Conservation (phyloP, 2,888 invertebrate species). For the Acrocera orbiculus region DNA sequence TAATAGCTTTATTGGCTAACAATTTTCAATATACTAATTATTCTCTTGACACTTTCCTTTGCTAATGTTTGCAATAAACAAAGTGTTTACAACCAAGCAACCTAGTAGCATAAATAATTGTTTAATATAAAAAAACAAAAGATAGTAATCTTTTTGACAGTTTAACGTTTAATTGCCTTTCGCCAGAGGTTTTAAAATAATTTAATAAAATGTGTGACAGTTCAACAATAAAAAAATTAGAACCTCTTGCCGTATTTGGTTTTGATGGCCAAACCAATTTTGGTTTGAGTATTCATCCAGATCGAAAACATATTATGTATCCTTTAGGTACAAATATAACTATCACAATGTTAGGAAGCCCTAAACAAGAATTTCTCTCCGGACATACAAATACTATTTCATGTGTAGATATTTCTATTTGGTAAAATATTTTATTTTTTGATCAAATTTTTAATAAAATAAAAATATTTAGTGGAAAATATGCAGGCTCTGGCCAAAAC, state of each 20-base stretch:
- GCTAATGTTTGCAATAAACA: too few relatives aligned
- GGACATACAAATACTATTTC: constrained; percentile 69
- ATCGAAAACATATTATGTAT: constrained; percentile 50
- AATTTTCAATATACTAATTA: too few relatives aligned
- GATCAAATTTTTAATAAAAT: background rate
- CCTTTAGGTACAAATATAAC: constrained; percentile 65
- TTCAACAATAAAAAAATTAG: constrained; percentile 35
- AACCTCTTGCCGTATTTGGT: constrained; percentile 54
- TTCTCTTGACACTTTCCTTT: too few relatives aligned
- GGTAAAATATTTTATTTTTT: constrained; percentile 14
- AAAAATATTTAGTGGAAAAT: constrained; percentile 40
- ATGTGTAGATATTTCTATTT: constrained; percentile 53
- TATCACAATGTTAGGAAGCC: constrained; percentile 48
- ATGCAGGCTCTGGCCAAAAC: constrained; percentile 75
- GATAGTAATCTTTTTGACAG: too few relatives aligned
- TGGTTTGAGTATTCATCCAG: constrained; percentile 56
- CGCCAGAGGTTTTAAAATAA: too few relatives aligned
- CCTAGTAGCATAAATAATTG: too few relatives aligned
- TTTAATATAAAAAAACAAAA: too few relatives aligned
- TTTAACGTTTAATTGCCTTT: too few relatives aligned
- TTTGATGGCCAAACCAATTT: constrained; percentile 47
- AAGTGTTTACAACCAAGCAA: too few relatives aligned
- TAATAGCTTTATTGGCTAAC: too few relatives aligned
- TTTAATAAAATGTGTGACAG: constrained; percentile 12
- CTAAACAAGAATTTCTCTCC: constrained; percentile 54